Evolutionary conservation across 2,888 invertebrate species (phyloP), one percentile per base, ranked within the genome.

Genomic region (Drosophila lacicola): DNA sequence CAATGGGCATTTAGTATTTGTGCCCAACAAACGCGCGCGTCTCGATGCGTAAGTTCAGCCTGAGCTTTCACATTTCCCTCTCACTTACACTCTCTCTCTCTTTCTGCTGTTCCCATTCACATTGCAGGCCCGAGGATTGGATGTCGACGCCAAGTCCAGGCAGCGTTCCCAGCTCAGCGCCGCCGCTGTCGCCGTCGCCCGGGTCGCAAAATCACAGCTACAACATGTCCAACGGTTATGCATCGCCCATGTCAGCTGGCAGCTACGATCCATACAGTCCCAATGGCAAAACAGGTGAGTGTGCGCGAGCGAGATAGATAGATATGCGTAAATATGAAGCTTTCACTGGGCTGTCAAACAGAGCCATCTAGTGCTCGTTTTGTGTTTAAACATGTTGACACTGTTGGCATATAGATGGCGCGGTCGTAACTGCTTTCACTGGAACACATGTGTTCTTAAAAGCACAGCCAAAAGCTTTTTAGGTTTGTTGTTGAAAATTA

Each of bases 181-280:
- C 95, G 93, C 90, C 95, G 92, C 81, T 96, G 93, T 95, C 95
- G n/a, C 95, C 95, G 13, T 95, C 95, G 13, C 95, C 95, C 58
- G 94, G 94, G 44, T 95, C 95, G 11, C 94, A 92, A 78, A 92
- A 91, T 82, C 92, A 92, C 70, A 92, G 90, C 64, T 92, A 91
- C 72, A 92, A 91, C 77, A 91, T 92, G 90, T 92, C 92, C 41
- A 96, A 96, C 89, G 97, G 97, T 60, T 97, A 97, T 92, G 96
- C 96, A 55, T 97, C 97, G 80, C 97, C 97, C 19, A 95, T 97
- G 94, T 97, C 96, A 57, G 96, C 96, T 17, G 95, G 96, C 92
- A 97, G 97, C 94, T 97, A 97, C 93, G 97, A 97, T 87, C 96
- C 97, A 2, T 97, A 97, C 92, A 97, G 97, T 93, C 97, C 97